Base-by-base conservation (phyloP, 1,140 invertebrate genomes). In the Prorops nasuta region DNA sequence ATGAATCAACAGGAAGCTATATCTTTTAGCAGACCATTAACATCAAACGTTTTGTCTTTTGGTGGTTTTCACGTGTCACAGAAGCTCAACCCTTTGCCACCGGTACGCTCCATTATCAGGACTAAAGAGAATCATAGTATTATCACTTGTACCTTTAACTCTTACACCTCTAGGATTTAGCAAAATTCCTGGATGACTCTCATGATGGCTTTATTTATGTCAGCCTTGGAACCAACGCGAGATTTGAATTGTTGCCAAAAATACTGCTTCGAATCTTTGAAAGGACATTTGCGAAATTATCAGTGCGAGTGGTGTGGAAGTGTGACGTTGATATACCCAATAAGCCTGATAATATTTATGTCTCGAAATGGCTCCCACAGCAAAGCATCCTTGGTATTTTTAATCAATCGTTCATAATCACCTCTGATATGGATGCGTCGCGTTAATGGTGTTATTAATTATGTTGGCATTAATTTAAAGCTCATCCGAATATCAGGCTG, bases 161-260 rank as follows among this genome's bases (percentile, higher is more conserved):
- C n/a, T n/a, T n/a, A n/a, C n/a, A n/a, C n/a, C n/a, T n/a, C 6
- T 47, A 80, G 79, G 66, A 81, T 31, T 49, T 81, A 1, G 52
- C 76, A 62, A 47, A 67, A 10, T 60, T 80, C 3, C n/a, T 81
- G 22, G 72, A 79, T 38, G 49, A 57, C 0, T 74, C 80, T 2
- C 63, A 51, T 0, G 51, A 82, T 48, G 83, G 83, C 2, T 81
- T 78, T 20, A 77, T 85, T n/a, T 84, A 77, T 54, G 81, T 85
- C 32, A 83, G 80, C 53, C 64, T 84, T 51, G 82, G 82, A 0
- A 77, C 74, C 0, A 74, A 79, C 22, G 43, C 77, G 0, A 67
- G 64, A 34, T 68, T 70, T 0, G 38, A 59, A 1, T 16, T 46
- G 1, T 50, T 82, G 0, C 58, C 70, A 0, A 8, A 37, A 3